Percentiles rank a stretch among this genome's conserved stretches.
phyloP scores from a whole-genome alignment of 1,140 invertebrate genomes.

The Galendromus occidentalis region DNA sequence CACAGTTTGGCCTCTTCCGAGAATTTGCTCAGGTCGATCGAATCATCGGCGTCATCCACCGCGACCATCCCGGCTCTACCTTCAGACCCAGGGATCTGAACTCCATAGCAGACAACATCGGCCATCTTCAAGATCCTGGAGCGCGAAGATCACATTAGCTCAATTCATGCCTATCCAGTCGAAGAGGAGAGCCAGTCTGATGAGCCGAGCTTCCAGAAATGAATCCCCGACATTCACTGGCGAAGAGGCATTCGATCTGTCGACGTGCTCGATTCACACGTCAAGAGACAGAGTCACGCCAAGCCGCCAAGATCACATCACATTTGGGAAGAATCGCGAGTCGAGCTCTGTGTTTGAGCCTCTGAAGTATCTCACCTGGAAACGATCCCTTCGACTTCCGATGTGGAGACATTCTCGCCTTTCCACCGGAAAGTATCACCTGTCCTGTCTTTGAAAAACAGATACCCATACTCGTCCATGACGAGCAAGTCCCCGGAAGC shows the following conservation, averaged over 20 bases:
- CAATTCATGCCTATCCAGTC: no score
- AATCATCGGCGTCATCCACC: slow-evolving; percentile 57
- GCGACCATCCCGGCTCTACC: slow-evolving; percentile 90
- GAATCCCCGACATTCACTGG: no score
- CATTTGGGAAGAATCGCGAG: no score
- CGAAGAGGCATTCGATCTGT: no score
- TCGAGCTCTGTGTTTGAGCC: no score
- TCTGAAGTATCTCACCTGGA: slow-evolving; percentile 35
- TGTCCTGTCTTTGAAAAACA: slow-evolving; percentile 38
- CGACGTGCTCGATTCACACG: no score
- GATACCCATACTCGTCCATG: slow-evolving; percentile 35
- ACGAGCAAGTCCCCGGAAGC: slow-evolving; percentile 31
- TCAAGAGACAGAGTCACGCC: no score
- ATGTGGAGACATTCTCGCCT: slow-evolving; percentile 92
- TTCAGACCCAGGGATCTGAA: slow-evolving; percentile 43
- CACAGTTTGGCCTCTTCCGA: slow-evolving; percentile 26
- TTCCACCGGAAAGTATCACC: slow-evolving; percentile 42
- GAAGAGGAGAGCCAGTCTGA: no score
- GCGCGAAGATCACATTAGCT: no score
- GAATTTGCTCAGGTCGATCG: slow-evolving; percentile 42
- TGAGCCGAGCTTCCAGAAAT: no score
- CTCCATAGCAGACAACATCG: slow-evolving; percentile 4
- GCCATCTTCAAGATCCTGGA: background rate
- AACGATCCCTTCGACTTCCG: slow-evolving; percentile 82
- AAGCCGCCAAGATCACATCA: no score